Conservation (phyloP, 2,888 invertebrate genomes). For the Papilio elwesi region DNA sequence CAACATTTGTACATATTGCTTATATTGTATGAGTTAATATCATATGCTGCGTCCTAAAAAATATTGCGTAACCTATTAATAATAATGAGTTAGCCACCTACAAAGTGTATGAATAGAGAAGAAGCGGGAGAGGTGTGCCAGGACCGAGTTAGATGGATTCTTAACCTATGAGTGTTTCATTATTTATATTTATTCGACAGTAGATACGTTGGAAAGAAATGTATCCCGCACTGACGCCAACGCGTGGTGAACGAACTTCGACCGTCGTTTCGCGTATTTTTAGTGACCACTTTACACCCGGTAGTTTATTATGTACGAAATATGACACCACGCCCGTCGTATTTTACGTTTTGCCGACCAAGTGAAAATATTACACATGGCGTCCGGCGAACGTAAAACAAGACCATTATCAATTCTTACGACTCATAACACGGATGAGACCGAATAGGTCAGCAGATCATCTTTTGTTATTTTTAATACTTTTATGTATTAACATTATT, state of each 20-base stretch:
- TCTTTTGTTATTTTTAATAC: constrained; percentile 7
- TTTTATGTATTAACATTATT: not conserved
- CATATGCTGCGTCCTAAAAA: too few relatives aligned
- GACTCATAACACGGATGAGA: constrained; percentile 15
- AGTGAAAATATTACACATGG: constrained; percentile 33
- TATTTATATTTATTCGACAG: not conserved
- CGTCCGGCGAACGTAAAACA: constrained; percentile 14
- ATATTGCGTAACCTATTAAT: too few relatives aligned
- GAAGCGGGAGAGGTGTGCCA: too few relatives aligned
- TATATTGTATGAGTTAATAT: too few relatives aligned
- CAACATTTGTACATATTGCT: too few relatives aligned
- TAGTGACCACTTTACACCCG: constrained; percentile 52
- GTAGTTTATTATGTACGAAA: constrained; percentile 51
- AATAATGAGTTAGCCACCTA: too few relatives aligned
- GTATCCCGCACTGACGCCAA: constrained; percentile 1
- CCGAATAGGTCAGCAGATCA: not conserved
- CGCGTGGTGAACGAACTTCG: constrained; percentile 7
- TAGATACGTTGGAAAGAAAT: not conserved
- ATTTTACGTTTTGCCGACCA: constrained; percentile 8
- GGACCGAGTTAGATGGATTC: too few relatives aligned
- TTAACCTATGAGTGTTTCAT: too few relatives aligned
- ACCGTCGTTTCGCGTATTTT: constrained; percentile 51
- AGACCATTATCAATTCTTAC: constrained; percentile 16
- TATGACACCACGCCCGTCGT: constrained; percentile 43
- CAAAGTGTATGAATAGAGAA: too few relatives aligned